Percentiles rank a stretch among this genome's conserved stretches.
These are phyloP conservation scores for Ardeotis arabs DNA, from an alignment of 2,113 vertebrate genomes.

Conservation along the genomic window DNA sequence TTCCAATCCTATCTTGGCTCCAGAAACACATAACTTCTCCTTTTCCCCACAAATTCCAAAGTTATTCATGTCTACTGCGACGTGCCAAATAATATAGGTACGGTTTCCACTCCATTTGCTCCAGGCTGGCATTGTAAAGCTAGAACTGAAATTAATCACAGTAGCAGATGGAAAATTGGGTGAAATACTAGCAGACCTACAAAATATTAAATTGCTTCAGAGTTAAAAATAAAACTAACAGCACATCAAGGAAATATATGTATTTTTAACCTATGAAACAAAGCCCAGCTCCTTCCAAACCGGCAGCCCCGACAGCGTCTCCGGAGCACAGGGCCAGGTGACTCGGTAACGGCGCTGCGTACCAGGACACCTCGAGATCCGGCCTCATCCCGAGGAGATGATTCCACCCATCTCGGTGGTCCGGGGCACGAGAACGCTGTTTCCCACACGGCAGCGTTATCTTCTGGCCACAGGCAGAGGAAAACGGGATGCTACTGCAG, in stretches of 20 bases:
- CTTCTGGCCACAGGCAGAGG: not conserved
- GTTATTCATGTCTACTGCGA: slow-evolving; percentile 9
- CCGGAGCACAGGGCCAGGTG: not conserved
- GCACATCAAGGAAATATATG: not conserved
- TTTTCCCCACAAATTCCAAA: not conserved
- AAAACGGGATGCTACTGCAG: not conserved
- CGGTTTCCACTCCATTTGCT: slow-evolving; percentile 36
- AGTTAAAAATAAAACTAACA: slow-evolving; percentile 60
- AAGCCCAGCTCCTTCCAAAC: not conserved
- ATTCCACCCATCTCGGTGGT: not conserved
- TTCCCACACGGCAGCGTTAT: not conserved
- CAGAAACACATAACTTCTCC: not conserved
- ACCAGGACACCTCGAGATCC: fast-evolving
- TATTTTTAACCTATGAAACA: not conserved
- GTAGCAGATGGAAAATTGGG: slow-evolving; percentile 62
- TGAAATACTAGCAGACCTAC: not conserved
- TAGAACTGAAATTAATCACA: slow-evolving; percentile 26
- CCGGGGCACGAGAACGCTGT: not conserved
- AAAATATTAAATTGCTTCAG: slow-evolving; percentile 15
- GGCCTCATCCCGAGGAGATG: not conserved
- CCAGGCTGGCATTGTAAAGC: not conserved
- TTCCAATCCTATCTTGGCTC: not conserved
- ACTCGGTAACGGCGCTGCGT: fast-evolving
- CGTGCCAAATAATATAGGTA: not conserved
- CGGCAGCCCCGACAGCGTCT: not conserved